Evolutionary conservation across 1,140 invertebrate genomes (phyloP).

Genomic region (Drosophila cardini): DNA sequence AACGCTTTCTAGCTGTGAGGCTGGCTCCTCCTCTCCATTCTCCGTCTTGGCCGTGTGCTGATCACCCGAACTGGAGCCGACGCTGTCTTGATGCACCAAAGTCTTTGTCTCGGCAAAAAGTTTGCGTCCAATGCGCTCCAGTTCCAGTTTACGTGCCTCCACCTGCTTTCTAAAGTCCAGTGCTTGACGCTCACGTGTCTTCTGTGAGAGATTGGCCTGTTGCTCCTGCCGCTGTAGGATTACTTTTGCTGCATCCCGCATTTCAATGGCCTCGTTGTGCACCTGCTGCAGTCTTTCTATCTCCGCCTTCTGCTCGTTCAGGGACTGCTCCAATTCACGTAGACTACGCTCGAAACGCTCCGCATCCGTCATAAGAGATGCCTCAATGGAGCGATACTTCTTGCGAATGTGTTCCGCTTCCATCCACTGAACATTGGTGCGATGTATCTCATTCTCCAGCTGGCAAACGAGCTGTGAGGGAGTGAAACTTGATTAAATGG

Average conservation of each 20-base stretch:
- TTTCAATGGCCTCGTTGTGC: conserved; percentile 88
- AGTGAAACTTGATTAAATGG: background rate
- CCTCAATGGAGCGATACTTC: conserved; percentile 90
- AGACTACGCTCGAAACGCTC: conserved; percentile 90
- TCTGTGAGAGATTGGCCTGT: conserved; percentile 87
- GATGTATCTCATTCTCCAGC: conserved; percentile 91
- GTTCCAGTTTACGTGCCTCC: conserved; percentile 88
- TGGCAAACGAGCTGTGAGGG: conserved; percentile 87
- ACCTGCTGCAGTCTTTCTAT: conserved; percentile 88
- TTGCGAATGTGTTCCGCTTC: conserved; percentile 91
- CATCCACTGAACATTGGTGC: conserved; percentile 91
- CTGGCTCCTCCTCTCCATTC: conserved; percentile 84
- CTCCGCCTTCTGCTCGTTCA: conserved; percentile 89
- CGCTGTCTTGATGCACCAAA: conserved; percentile 86
- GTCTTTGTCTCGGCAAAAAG: conserved; percentile 87
- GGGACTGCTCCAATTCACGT: conserved; percentile 87
- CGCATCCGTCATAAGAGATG: conserved; percentile 89
- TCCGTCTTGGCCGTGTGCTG: conserved; percentile 85
- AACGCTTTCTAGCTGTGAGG: conserved; percentile 71
- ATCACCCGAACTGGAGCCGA: conserved; percentile 85
- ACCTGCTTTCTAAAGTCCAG: conserved; percentile 88
- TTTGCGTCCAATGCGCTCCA: conserved; percentile 90
- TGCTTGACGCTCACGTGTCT: conserved; percentile 88
- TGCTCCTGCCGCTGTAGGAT: conserved; percentile 89
- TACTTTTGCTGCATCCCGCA: conserved; percentile 88